Conservation (phyloP, 2,113 vertebrate genomes). For the Corydoras sp. region DNA sequence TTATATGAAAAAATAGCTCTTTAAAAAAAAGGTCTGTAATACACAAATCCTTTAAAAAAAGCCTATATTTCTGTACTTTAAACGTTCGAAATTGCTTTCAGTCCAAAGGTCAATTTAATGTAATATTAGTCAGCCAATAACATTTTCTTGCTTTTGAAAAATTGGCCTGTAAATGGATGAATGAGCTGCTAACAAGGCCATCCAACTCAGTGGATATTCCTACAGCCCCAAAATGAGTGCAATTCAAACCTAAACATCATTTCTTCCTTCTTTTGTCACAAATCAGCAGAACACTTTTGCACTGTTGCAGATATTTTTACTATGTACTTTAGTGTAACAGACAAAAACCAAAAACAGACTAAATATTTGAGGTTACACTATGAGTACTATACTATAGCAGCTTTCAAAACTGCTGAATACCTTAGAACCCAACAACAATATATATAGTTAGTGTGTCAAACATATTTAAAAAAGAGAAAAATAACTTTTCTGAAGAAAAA, state of each 20-base stretch:
- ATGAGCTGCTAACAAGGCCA: slow-evolving; percentile 27
- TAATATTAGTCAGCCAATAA: not conserved
- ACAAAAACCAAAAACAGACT: too few relatives aligned
- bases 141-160: slow-evolving; percentile 2
- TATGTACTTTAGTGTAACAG: too few relatives aligned
- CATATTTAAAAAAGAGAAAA: too few relatives aligned
- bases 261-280: not conserved
- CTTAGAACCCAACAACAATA: too few relatives aligned
- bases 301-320: too few relatives aligned
- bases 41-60: not conserved
- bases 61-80: not conserved
- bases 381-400: too few relatives aligned
- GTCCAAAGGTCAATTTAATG: slow-evolving; percentile 1
- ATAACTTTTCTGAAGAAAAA: too few relatives aligned
- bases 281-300: not conserved
- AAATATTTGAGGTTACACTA: too few relatives aligned
- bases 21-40: not conserved
- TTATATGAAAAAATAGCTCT: too few relatives aligned
- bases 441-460: too few relatives aligned
- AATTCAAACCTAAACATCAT: not conserved
- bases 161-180: slow-evolving; percentile 9
- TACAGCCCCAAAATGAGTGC: slow-evolving; percentile 5
- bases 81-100: not conserved
- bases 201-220: slow-evolving; percentile 17
- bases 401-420: too few relatives aligned